Percentiles rank a stretch among this genome's conserved stretches.
Conservation (phyloP, 2,888 invertebrate genomes). For the Phorcus lineatus region DNA sequence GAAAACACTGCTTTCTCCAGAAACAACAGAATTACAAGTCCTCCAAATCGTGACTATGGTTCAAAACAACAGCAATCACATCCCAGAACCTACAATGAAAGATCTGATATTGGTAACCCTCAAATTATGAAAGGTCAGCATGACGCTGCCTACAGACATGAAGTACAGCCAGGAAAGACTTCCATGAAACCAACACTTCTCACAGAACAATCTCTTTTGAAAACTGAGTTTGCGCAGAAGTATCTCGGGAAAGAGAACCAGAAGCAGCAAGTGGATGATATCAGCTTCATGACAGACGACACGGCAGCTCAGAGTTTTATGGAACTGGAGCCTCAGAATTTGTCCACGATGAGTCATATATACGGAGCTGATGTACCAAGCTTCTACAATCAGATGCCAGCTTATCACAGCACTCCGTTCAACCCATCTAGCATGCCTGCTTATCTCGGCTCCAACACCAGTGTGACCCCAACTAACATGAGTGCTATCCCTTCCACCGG, state of each 20-base stretch:
- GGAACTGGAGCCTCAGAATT: slow-evolving; percentile 25
- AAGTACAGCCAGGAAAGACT: too few species aligned
- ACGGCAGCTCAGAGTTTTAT: slow-evolving; percentile 12
- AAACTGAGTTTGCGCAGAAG: slow-evolving; percentile 56
- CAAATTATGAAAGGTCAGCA: too few species aligned
- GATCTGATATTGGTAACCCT: too few species aligned
- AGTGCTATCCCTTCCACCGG: slow-evolving; percentile 32
- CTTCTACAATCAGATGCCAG: slow-evolving; percentile 13
- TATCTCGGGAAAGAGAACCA: slow-evolving; percentile 47
- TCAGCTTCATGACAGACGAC: slow-evolving; percentile 9
- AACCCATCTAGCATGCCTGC: background rate
- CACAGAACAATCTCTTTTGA: slow-evolving; percentile 51
- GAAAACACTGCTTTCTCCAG: background rate
- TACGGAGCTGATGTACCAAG: slow-evolving; percentile 2
- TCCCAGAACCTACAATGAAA: too few species aligned
- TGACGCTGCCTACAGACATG: too few species aligned
- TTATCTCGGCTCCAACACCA: background rate
- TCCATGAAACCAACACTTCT: slow-evolving; percentile 44
- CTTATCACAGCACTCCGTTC: slow-evolving; percentile 22
- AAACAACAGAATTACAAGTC: too few species aligned
- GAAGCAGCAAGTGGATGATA: slow-evolving; percentile 28
- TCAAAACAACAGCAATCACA: too few species aligned
- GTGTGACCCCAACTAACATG: slow-evolving; percentile 29
- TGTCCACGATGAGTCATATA: slow-evolving; percentile 7
- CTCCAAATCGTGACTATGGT: too few species aligned